A percentile compares a stretch with the other conserved stretches of the same genome.
phyloP scores from a whole-genome alignment of 92 coral and sea anemone species.

The Phenganax marumi region DNA sequence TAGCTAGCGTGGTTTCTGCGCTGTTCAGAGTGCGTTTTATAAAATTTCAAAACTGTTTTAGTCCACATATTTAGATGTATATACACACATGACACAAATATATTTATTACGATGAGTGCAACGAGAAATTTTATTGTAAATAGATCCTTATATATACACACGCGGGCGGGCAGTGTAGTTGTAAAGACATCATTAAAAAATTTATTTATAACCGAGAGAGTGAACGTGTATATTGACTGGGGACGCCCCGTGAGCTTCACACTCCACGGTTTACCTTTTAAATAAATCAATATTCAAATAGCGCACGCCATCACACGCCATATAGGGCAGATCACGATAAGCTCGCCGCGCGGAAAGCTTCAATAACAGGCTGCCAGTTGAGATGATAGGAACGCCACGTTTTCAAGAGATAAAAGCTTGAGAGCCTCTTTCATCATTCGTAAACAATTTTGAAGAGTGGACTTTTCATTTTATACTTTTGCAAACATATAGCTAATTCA shows the following conservation, averaged over 20 bases:
- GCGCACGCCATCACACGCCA: conserved; percentile 40
- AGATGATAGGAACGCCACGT: conserved; percentile 13
- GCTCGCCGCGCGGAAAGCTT: conserved; percentile 6
- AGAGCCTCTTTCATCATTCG: not conserved
- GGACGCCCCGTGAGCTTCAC: conserved; percentile 35
- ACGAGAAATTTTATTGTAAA: conserved; percentile 10
- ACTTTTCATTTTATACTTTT: not conserved
- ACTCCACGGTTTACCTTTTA: conserved; percentile 34
- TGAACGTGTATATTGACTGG: conserved; percentile 21
- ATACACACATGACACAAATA: not conserved
- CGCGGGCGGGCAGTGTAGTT: not conserved
- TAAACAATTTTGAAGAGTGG: not conserved
- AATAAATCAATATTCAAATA: conserved; percentile 40
- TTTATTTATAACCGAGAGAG: conserved; percentile 6
- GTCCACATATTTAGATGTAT: not conserved
- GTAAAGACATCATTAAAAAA: conserved; percentile 2
- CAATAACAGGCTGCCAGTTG: not conserved
- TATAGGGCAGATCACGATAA: conserved; percentile 39
- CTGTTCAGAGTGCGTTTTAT: not conserved
- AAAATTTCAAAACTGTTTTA: not conserved
- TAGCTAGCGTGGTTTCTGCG: not conserved
- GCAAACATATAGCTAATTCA: not conserved
- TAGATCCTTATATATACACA: not conserved
- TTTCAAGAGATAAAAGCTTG: not conserved
- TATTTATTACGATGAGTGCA: conserved; percentile 6